phyloP scores from a whole-genome alignment of 2,888 invertebrate genomes.

The Drosophila infuscata region DNA sequence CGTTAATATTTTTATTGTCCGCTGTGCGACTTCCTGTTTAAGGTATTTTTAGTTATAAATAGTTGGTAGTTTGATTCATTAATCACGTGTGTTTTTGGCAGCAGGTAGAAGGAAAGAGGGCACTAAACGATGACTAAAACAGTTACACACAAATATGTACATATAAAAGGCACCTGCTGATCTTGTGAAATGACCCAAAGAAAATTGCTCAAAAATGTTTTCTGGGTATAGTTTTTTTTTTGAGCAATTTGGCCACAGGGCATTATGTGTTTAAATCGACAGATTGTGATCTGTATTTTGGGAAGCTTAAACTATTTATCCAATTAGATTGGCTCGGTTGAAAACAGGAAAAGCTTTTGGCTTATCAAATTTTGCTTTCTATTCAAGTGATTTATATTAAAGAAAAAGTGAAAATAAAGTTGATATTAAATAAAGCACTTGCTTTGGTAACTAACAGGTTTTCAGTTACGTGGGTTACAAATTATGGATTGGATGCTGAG shows the following conservation, averaged over 20 bases:
- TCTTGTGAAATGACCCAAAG: conserved; percentile 35
- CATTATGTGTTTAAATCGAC: conserved; percentile 9
- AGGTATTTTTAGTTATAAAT: conserved; percentile 27
- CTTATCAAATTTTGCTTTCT: background rate
- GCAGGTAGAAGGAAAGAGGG: conserved; percentile 21
- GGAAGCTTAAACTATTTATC: conserved; percentile 11
- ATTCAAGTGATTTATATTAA: background rate
- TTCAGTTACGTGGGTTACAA: background rate
- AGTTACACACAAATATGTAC: conserved; percentile 1
- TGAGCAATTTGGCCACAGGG: conserved; percentile 11
- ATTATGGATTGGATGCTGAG: background rate
- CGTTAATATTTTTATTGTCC: conserved; percentile 52
- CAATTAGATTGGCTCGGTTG: conserved; percentile 18
- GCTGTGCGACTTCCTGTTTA: conserved; percentile 54
- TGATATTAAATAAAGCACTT: background rate
- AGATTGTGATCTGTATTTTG: conserved; percentile 22
- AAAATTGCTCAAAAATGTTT: conserved; percentile 17
- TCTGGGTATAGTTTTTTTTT: background rate
- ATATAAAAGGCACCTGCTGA: conserved; percentile 54
- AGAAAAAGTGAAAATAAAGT: background rate
- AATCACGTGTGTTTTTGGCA: conserved; percentile 55
- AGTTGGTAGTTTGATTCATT: conserved; percentile 46
- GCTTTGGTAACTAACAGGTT: background rate
- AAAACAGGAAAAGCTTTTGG: conserved; percentile 10
- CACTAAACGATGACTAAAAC: conserved; percentile 24